Conservation (phyloP, 2,113 vertebrate species). For the Struthio camelus region DNA sequence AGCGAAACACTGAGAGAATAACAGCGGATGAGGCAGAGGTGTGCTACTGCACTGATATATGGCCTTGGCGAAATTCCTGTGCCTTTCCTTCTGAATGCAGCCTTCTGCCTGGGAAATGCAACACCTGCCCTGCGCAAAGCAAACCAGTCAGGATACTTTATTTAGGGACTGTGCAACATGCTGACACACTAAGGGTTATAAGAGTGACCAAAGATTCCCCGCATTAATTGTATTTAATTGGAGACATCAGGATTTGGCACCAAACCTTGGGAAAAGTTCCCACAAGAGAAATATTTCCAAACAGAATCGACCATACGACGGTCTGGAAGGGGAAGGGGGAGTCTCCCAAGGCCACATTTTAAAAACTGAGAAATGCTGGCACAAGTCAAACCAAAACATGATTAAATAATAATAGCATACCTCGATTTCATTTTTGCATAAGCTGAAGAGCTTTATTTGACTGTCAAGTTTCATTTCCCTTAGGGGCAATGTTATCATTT, state of each 20-base stretch:
- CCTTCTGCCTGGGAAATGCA: not conserved
- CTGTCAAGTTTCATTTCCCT: not conserved
- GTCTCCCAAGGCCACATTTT: not conserved
- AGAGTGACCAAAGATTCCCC: not conserved
- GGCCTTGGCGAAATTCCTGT: not conserved
- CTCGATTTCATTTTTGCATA: not conserved
- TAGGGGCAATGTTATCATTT: not conserved
- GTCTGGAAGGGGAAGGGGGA: not conserved
- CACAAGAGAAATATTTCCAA: not conserved
- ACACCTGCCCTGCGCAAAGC: not conserved
- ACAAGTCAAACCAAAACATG: not conserved
- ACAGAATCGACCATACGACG: not conserved
- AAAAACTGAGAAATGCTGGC: not conserved
- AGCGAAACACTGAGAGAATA: not conserved
- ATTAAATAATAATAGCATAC: not conserved
- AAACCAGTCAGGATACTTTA: not conserved
- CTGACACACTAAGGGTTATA: fast-evolving
- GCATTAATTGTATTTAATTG: not conserved
- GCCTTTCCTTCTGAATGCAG: not conserved
- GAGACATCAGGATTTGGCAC: not conserved
- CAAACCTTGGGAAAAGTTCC: not conserved
- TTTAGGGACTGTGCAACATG: fast-evolving
- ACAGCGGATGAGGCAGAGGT: not conserved
- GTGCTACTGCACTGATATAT: not conserved
- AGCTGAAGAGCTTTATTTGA: not conserved